Base-by-base conservation (phyloP, 2,797 vertebrate species). In the Acanthornis magna region DNA sequence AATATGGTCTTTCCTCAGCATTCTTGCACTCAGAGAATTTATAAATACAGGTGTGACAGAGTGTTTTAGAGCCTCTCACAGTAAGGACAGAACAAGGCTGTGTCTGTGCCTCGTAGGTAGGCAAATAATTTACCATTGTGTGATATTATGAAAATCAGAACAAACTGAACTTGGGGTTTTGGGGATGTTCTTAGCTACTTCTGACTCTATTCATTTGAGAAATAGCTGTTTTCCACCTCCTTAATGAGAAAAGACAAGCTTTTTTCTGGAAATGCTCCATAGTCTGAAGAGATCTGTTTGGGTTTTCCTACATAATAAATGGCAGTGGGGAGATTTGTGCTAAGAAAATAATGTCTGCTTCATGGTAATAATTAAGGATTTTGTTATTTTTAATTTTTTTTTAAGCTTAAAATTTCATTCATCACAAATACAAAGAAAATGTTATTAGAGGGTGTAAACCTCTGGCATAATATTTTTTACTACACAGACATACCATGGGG, bases 51-150 rank as follows among this genome's bases (percentile, higher is more conserved):
- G 5, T 67, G 25, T 42, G 45, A 22, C 16, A 76, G 53, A 29
- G 29, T 27, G 60, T 76, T 90, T 58, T 40, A 85, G 22, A 71
- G 36, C 29, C 26, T 62, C n/a, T 54, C 47, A 65, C 36, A 51
- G 36, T 34, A 60, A 78, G 36, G 84, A 43, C 5, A 60, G 40
- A 71, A 43, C 15, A 4, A 4, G 26, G 3, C 7, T 74, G 5
- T 61, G n/a, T 30, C 19, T 0, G 0, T 62, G 40, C 8, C 60
- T 51, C 14, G 27, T 20, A 62, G 21, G 7, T 2, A 61, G 15
- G 23, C 13, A 88, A 78, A 70, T 57, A 84, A 83, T 72, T 89
- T 47, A 47, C 14, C 11, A 17, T 25, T 48, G 12, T 43, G 58
- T 76, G 45, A 42, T 13, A 26, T 16, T 11, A 40, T 57, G 50